phyloP scores from a whole-genome alignment of 1,140 invertebrate genomes.

The Anadara kagoshimensis region DNA sequence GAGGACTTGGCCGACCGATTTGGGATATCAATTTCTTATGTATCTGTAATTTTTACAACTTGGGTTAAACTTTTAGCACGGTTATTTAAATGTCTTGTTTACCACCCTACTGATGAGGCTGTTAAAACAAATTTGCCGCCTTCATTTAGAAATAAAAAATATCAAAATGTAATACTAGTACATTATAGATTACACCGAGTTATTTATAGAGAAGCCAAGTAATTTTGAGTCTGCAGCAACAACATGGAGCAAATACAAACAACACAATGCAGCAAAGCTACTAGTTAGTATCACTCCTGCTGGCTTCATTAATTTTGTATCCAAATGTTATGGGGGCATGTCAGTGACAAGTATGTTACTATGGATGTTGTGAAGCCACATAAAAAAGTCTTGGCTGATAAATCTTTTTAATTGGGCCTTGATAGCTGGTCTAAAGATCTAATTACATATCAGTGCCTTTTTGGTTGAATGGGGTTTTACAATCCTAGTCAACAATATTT shows the following conservation, averaged over 20 bases:
- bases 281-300: constrained; percentile 69
- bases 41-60: no score
- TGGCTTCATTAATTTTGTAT: constrained; percentile 71
- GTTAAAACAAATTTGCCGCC: constrained; percentile 12
- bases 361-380: constrained; percentile 69
- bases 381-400: constrained; percentile 71
- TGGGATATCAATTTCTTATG: no score
- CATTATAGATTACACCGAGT: constrained; percentile 14
- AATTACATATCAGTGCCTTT: no score
- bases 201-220: constrained; percentile 16
- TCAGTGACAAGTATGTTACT: constrained; percentile 69
- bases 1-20: no score
- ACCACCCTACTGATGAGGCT: background rate
- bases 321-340: constrained; percentile 67
- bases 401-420: no score
- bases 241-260: constrained; percentile 11
- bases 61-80: constrained; percentile 6
- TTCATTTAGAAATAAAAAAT: constrained; percentile 3
- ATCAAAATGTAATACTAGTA: background rate
- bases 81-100: constrained; percentile 11
- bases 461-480: no score
- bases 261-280: constrained; percentile 33
- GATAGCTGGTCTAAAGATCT: no score
- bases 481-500: no score
- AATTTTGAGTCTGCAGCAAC: background rate